A percentile compares a stretch with the other conserved stretches of the same genome.
Conservation (phyloP, 2,113 vertebrate genomes). For the Podarcis muralis region DNA sequence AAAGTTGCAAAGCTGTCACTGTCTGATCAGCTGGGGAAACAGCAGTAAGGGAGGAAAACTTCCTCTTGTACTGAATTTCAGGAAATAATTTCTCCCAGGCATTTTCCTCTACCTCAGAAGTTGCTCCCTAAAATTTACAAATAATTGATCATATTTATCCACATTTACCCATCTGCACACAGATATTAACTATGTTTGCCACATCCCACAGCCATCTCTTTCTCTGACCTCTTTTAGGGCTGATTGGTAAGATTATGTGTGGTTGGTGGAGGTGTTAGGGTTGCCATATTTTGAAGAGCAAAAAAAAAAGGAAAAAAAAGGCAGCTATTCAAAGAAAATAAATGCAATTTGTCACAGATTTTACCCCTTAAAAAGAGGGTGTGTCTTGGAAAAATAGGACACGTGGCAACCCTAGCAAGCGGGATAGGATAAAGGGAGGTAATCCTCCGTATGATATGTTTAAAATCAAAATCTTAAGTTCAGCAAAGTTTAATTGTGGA, state of each 20-base stretch:
- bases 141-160: neutral
- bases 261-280: no score
- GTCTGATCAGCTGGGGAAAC: constrained; percentile 22
- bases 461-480: neutral
- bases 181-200: neutral
- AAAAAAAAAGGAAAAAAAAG: no score
- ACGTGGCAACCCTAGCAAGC: neutral
- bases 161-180: neutral
- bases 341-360: no score
- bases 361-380: no score
- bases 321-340: no score
- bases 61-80: constrained; percentile 31
- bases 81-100: neutral
- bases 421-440: constrained; percentile 23
- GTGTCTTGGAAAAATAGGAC: no score
- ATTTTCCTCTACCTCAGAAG: neutral
- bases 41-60: constrained; percentile 22
- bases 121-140: neutral
- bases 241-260: no score
- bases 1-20: constrained; percentile 55
- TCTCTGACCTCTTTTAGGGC: neutral
- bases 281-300: no score
- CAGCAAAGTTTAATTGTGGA: constrained; percentile 50
- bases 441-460: neutral
- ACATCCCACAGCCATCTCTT: neutral